phyloP scores from a whole-genome alignment of 35 echinoderm and acorn worm genomes.

The Heliocidaris tuberculata region DNA sequence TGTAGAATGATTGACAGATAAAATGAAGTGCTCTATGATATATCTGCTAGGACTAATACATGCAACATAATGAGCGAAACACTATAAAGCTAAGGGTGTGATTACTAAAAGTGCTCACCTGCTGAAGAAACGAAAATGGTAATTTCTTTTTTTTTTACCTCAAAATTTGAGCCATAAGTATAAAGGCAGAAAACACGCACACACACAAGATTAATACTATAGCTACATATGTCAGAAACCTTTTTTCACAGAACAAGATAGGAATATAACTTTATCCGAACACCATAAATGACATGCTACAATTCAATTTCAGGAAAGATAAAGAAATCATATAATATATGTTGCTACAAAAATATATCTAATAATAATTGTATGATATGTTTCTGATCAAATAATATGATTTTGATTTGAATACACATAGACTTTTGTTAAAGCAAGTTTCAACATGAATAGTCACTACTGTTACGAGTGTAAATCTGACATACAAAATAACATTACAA shows the following conservation, averaged over 20 bases:
- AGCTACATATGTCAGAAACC: not conserved
- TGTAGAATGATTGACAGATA: conserved; percentile 4
- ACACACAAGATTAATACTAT: not conserved
- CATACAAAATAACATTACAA: not conserved
- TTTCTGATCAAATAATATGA: conserved; percentile 7
- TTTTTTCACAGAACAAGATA: not conserved
- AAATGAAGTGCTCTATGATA: conserved; percentile 17
- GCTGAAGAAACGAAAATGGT: not conserved
- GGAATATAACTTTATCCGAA: not conserved
- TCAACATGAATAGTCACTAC: not conserved
- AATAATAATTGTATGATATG: conserved; percentile 6
- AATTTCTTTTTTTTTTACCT: not conserved
- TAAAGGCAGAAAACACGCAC: not conserved
- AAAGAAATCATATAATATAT: conserved; percentile 20
- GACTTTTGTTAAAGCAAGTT: not conserved
- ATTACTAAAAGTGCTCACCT: not conserved
- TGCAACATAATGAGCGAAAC: not conserved
- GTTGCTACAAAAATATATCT: conserved; percentile 6
- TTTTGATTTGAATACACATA: not conserved
- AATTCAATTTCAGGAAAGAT: not conserved
- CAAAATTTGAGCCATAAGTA: not conserved
- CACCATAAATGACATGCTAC: not conserved
- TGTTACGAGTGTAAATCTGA: not conserved
- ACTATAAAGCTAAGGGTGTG: not conserved
- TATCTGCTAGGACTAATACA: not conserved